Base-by-base conservation (phyloP, 2,797 vertebrate species). In the Momotus momota region DNA sequence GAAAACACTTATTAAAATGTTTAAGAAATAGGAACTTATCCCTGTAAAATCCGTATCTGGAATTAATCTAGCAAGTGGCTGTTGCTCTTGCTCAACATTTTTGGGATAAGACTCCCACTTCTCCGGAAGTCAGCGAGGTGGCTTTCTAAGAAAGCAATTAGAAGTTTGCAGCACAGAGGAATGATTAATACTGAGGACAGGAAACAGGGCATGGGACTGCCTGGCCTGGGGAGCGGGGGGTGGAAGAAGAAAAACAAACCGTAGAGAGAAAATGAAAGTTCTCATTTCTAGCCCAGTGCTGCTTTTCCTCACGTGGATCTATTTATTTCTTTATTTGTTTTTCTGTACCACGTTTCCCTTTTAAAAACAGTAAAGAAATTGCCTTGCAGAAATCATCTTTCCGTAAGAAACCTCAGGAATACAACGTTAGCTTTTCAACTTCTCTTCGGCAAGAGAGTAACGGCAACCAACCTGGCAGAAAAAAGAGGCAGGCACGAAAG, bases 401-500 rank as follows among this genome's bases (percentile, higher is more conserved):
- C 80, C 1, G 1, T 40, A 70, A 86, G 77, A 84, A 82, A 66
- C 22, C 33, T 90, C 43, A 73, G 66, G 40, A 96, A 90, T 8
- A 89, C 20, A 51, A 20, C 2, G 2, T 12, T 20, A 64, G 55
- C 65, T 91, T 93, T 93, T 62, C 80, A 69, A 70, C 23, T 81
- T 91, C 25, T 52, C 49, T 81, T 81, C 33, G 75, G 43, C n/a
- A 69, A 60, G 74, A 69, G 22, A 74, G 62, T 26, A 82, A 75
- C 29, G 49, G 70, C 69, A 95, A 93, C 86, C 93, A 35, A 35
- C 35, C 35, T 90, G 77, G 62, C 74, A 95, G 86, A 92, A 90
- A 43, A 12, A 81, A n/a, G 41, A 91, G 57, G 69, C 81, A 91
- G 54, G 52, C 91, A 78, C 9, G 90, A 93, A 80, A 92, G 66